Conservation (phyloP, 2,113 vertebrate genomes). For the Mirounga angustirostris region DNA sequence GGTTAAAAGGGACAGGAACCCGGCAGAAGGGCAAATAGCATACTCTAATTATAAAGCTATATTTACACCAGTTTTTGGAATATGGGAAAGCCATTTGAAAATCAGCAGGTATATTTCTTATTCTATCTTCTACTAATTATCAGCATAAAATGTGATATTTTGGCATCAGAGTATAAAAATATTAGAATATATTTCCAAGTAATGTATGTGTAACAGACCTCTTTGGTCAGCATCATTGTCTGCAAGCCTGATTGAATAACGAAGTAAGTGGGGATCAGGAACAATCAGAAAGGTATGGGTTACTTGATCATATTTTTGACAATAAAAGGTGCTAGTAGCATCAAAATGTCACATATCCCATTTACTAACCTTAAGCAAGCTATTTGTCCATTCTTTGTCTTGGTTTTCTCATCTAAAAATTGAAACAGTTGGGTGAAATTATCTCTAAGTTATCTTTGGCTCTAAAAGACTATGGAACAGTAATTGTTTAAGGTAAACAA, state of each 20-base stretch:
- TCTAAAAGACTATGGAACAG: not conserved
- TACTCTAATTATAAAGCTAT: not conserved
- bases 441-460: not conserved
- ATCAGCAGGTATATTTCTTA: not conserved
- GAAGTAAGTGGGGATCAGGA: not conserved
- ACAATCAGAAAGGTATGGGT: not conserved
- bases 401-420: not conserved
- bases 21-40: not conserved
- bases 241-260: not conserved
- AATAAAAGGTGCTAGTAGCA: not conserved
- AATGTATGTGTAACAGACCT: not conserved
- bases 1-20: too few relatives aligned
- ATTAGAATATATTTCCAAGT: not conserved
- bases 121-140: not conserved
- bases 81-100: not conserved
- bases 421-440: not conserved
- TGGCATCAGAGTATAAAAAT: not conserved
- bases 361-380: not conserved
- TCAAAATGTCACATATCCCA: not conserved
- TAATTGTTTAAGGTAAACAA: conserved; percentile 38
- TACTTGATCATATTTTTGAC: not conserved
- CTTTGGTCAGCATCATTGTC: not conserved
- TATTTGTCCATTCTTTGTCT: not conserved
- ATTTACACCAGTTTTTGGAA: not conserved
- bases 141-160: not conserved